Evolutionary conservation across 1,140 invertebrate genomes (phyloP), one percentile per base, ranked within the genome.

Genomic region (Caerostris extrusa): DNA sequence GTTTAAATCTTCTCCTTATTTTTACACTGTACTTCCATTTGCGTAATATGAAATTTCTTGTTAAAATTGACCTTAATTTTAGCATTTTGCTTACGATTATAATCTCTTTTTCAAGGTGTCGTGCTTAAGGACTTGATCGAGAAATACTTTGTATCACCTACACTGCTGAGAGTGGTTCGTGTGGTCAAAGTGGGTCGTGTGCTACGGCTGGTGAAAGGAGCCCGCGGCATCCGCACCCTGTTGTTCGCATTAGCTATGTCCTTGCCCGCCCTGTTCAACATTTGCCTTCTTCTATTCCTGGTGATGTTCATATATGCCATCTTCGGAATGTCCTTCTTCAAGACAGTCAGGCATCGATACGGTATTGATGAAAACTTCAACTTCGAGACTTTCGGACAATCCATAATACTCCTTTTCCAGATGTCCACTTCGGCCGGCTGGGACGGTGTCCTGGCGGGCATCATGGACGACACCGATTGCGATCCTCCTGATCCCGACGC

Each of bases 301-400:
- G 98, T 99, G 95, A 99, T 99, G 98, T 99, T 99, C 96, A 99
- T 99, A 96, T 99, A 99, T 96, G 98, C 99, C 95, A 99, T 99
- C 95, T 99, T 99, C 96, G 99, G 99, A 94, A 99, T 99, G 99
- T 99, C 98, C 82, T 99, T 99, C 97, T 99, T 99, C 96, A 99
- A 99, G 98, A 98, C 99, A 96, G 98, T 99, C 90, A 99, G 98
- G 96, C 98, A 98, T 95, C 95, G 95, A 7, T 98, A 98, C 95
- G 99, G 98, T 82, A 97, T 99, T 93, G 99, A 99, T 95, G 98
- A 99, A 96, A 98, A 99, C 87, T 99, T 99, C 97, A 99, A 99
- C 96, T 99, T 99, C 96, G 98, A 99, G 96, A 99, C 99, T n/a
- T 99, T 99, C 96, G 98, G 98, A 95, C 98, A 99, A 96, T 99